Percentiles rank a stretch among this genome's conserved stretches.
These are phyloP conservation scores for Perca schrenkii DNA, from an alignment of 2,113 vertebrate species.

Conservation along the genomic window DNA sequence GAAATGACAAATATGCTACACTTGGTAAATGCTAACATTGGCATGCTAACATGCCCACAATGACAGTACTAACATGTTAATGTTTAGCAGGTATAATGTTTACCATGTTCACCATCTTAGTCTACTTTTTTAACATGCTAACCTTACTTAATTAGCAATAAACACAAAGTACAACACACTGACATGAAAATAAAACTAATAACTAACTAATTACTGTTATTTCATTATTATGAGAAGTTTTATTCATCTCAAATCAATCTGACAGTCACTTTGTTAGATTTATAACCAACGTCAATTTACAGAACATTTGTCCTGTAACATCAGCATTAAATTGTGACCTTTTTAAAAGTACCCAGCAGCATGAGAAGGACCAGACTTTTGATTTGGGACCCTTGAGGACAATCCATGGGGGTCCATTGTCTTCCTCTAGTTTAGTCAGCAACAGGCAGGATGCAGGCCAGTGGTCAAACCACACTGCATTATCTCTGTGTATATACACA, in stretches of 20 bases:
- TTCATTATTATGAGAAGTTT: not conserved
- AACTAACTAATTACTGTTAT: not conserved
- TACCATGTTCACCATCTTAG: too few species aligned
- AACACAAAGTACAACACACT: too few species aligned
- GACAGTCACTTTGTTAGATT: not conserved
- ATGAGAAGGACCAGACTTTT: conserved; percentile 9
- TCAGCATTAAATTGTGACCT: not conserved
- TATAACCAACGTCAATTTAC: not conserved
- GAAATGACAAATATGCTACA: not conserved
- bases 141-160: too few species aligned
- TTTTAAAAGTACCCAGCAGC: not conserved
- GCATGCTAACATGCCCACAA: too few species aligned
- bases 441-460: conserved; percentile 76
- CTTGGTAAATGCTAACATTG: too few species aligned
- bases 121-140: too few species aligned
- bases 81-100: not conserved
- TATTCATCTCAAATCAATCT: too few species aligned
- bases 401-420: conserved; percentile 69
- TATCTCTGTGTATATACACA: conserved; percentile 77
- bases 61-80: not conserved
- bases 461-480: conserved; percentile 77
- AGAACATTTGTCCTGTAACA: not conserved
- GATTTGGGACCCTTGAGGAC: conserved; percentile 34
- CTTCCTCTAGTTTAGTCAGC: conserved; percentile 44
- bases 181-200: not conserved